These are phyloP conservation scores for Spondyliosoma cantharus DNA, from an alignment of 2,797 vertebrate species.

Conservation along the genomic window DNA sequence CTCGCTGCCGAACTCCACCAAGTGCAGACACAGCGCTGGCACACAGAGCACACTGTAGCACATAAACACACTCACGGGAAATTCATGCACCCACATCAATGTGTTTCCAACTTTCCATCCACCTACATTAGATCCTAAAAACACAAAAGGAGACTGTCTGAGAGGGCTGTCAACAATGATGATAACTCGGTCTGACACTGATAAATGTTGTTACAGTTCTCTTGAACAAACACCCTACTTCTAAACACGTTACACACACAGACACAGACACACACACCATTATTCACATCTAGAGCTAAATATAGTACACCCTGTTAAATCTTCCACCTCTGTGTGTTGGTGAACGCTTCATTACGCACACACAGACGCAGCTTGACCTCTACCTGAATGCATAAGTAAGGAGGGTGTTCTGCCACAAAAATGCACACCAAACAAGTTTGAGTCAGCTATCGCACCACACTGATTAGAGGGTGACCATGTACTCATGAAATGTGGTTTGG, in stretches of 20 bases:
- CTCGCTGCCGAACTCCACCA: conserved; percentile 32
- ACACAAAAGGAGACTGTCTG: conserved; percentile 3
- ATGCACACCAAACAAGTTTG: conserved; percentile 9
- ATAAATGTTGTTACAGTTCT: neutral
- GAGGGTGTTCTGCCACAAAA: conserved; percentile 12
- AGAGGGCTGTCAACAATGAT: neutral
- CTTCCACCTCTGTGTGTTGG: neutral
- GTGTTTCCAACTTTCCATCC: conserved; percentile 15
- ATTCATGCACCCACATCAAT: conserved; percentile 3
- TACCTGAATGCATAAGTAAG: neutral
- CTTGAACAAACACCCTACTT: neutral
- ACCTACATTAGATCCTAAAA: neutral
- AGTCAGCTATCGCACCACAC: neutral
- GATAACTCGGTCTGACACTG: neutral
- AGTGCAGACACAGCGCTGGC: conserved; percentile 31
- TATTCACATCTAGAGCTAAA: conserved; percentile 21
- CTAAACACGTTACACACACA: neutral
- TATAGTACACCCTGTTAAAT: conserved; percentile 5
- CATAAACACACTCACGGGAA: neutral
- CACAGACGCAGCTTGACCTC: neutral
- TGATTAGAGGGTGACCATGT: conserved; percentile 2
- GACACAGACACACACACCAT: neutral
- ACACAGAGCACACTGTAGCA: conserved; percentile 15
- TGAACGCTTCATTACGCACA: conserved; percentile 14
- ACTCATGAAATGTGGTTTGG: conserved; percentile 9